Percentiles rank a stretch among this genome's conserved stretches.
Evolutionary conservation across 2,888 invertebrate species (phyloP).

Genomic region (Lutraria lutraria): DNA sequence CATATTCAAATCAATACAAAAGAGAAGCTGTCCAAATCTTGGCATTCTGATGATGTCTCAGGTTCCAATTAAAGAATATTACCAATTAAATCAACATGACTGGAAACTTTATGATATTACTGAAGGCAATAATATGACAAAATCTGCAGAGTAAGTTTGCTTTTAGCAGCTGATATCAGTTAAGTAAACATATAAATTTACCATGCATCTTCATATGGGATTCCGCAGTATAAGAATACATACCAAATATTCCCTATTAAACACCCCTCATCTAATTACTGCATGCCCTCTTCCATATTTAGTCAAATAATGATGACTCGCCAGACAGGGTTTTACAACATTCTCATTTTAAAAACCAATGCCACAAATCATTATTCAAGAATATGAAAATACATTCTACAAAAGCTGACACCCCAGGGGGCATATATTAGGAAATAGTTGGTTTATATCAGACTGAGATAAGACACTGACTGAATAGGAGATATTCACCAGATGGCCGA

Average conservation of each 20-base stretch:
- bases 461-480: no score
- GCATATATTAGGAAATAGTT: no score
- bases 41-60: not conserved
- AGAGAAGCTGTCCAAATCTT: not conserved
- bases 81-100: not conserved
- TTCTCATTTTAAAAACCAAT: no score
- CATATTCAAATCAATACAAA: not conserved
- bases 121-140: not conserved
- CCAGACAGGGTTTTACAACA: no score
- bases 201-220: not conserved
- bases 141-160: not conserved
- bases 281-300: no score
- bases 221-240: not conserved
- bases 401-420: no score
- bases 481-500: no score
- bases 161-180: not conserved
- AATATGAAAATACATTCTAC: no score
- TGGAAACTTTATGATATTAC: not conserved
- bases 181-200: not conserved
- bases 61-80: slow-evolving; percentile 5
- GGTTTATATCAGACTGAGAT: no score
- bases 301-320: no score
- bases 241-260: not conserved
- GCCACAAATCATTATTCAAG: no score
- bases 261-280: no score